Evolutionary conservation across 2,888 invertebrate genomes (phyloP).

Genomic region (Eremobia ochroleuca): DNA sequence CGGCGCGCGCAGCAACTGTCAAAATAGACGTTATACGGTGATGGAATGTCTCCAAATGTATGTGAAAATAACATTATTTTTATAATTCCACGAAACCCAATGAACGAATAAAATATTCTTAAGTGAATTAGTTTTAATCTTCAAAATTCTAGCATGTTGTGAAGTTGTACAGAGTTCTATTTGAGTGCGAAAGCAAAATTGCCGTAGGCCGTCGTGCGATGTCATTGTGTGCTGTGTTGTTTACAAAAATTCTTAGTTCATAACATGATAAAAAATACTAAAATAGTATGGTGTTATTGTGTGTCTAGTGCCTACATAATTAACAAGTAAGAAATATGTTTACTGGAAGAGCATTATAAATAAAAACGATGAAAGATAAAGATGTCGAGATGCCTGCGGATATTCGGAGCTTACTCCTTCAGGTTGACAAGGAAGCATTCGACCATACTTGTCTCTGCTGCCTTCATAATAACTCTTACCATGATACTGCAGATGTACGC

Average conservation of each 20-base stretch:
- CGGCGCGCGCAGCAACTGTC: constrained; percentile 85
- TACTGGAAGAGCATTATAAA: constrained; percentile 56
- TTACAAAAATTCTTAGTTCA: constrained; percentile 54
- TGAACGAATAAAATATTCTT: constrained; percentile 7
- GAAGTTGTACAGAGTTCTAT: not conserved
- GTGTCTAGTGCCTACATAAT: constrained; percentile 30
- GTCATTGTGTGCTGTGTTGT: constrained; percentile 53
- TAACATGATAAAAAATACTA: constrained; percentile 18
- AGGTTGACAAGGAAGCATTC: constrained; percentile 84
- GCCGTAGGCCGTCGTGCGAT: constrained; percentile 16
- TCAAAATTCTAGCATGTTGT: constrained; percentile 31
- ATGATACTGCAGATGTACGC: constrained; percentile 84
- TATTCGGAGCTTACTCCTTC: constrained; percentile 86
- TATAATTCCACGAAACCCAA: constrained; percentile 1
- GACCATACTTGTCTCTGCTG: constrained; percentile 80
- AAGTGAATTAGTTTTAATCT: not conserved
- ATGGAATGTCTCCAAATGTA: constrained; percentile 45
- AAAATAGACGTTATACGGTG: constrained; percentile 71
- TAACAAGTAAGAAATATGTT: constrained; percentile 45
- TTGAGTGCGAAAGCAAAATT: constrained; percentile 30
- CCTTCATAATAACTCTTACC: constrained; percentile 79
- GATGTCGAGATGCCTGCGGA: constrained; percentile 86
- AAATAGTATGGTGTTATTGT: constrained; percentile 30
- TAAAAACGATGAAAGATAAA: constrained; percentile 80
- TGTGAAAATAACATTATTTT: constrained; percentile 34